A percentile compares a stretch with the other conserved stretches of the same genome.
phyloP scores from a whole-genome alignment of 92 coral and sea anemone genomes.

The Umimayanthus kanabou region DNA sequence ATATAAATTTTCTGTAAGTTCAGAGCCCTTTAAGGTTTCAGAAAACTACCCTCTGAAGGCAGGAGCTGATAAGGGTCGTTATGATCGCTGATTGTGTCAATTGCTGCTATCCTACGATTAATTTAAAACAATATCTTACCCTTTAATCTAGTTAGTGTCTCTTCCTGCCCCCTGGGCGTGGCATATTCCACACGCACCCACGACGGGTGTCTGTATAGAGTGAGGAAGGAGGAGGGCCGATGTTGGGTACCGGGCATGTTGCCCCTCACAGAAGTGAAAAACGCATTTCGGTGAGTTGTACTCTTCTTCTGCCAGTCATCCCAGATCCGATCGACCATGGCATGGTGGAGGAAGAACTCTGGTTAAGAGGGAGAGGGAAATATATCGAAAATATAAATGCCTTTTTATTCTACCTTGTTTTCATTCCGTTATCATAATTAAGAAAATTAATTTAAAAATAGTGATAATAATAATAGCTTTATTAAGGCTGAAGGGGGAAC shows the following conservation, averaged over 20 bases:
- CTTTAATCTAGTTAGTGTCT: constrained; percentile 21
- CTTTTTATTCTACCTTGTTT: background rate
- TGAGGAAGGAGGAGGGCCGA: constrained; percentile 44
- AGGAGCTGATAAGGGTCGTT: no score
- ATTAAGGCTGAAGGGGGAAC: no score
- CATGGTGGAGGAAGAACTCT: constrained; percentile 39
- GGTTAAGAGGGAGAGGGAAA: background rate
- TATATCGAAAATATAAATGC: background rate
- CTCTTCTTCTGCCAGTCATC: constrained; percentile 84
- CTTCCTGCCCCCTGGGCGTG: constrained; percentile 25
- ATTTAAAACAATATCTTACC: background rate
- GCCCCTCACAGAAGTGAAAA: constrained; percentile 40
- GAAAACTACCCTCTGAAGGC: background rate
- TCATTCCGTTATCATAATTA: no score
- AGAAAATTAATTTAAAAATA: no score
- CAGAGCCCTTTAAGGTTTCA: no score
- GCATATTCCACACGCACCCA: constrained; percentile 70
- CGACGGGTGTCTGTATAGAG: constrained; percentile 62
- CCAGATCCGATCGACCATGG: constrained; percentile 63
- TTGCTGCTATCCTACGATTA: no score
- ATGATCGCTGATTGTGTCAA: no score
- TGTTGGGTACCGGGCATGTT: constrained; percentile 59
- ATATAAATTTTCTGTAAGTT: no score
- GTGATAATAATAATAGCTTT: no score
- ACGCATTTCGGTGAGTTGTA: constrained; percentile 49